Percentiles rank a stretch among this genome's conserved stretches.
phyloP scores from a whole-genome alignment of 2,888 invertebrate species.

The Pimpla rufipes region DNA sequence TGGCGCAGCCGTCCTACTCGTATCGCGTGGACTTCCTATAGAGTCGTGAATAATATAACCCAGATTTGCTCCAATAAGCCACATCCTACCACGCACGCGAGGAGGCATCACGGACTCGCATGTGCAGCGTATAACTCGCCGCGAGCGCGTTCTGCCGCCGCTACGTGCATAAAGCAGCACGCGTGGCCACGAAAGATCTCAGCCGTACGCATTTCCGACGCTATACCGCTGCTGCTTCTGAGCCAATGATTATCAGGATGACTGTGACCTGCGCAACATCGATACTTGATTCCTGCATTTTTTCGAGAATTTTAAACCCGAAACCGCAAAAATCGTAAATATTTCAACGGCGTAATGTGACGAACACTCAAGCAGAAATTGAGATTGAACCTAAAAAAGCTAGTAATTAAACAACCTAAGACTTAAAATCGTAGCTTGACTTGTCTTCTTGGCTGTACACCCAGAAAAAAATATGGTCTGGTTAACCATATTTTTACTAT shows the following conservation, averaged over 20 bases:
- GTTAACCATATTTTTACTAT: too few species aligned
- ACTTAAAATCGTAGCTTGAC: too few species aligned
- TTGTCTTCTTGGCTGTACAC: too few species aligned
- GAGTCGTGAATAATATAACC: conserved; percentile 79
- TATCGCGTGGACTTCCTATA: conserved; percentile 66
- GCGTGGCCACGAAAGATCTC: not conserved
- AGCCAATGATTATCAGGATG: not conserved
- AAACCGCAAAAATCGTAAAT: too few species aligned
- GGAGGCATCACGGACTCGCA: conserved; percentile 37
- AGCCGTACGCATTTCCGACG: not conserved
- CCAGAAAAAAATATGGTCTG: too few species aligned
- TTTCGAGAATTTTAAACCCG: too few species aligned
- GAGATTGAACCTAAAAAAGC: too few species aligned
- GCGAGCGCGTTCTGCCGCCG: conserved; percentile 10
- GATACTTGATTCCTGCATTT: not conserved
- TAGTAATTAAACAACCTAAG: too few species aligned
- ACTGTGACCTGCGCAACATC: not conserved
- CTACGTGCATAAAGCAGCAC: conserved; percentile 9
- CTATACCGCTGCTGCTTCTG: not conserved
- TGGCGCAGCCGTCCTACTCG: conserved; percentile 58
- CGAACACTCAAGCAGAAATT: too few species aligned
- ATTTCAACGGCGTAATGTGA: too few species aligned
- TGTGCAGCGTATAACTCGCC: not conserved
- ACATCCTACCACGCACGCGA: conserved; percentile 79
- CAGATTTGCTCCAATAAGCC: conserved; percentile 83